Percentiles rank a stretch among this genome's conserved stretches.
These are phyloP conservation scores for Megaleporinus macrocephalus DNA, from an alignment of 2,113 vertebrate genomes.

Conservation along the genomic window DNA sequence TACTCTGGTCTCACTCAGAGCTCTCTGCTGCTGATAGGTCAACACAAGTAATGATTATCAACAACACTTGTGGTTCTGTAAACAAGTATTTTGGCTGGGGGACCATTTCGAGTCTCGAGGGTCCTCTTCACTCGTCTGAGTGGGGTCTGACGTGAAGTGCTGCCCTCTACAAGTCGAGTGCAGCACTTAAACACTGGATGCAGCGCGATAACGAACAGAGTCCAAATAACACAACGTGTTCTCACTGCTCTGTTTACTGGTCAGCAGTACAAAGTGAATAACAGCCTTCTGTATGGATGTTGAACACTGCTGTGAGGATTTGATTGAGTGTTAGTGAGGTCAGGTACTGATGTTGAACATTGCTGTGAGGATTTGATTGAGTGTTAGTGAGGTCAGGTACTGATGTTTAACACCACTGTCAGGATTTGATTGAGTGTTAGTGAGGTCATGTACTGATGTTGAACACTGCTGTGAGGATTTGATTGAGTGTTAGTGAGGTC, in stretches of 20 bases:
- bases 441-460: no score
- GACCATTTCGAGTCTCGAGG: not conserved
- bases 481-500: no score
- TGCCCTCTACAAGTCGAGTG: not conserved
- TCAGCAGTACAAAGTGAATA: not conserved
- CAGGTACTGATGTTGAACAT: no score
- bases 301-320: no score
- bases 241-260: not conserved
- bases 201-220: not conserved
- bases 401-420: no score
- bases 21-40: not conserved
- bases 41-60: not conserved
- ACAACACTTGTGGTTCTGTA: conserved; percentile 7
- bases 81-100: conserved; percentile 9
- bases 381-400: no score
- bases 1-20: not conserved
- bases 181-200: not conserved
- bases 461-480: no score
- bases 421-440: no score
- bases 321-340: no score
- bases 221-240: not conserved
- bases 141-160: conserved; percentile 1
- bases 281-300: no score
- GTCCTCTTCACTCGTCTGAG: conserved; percentile 7
- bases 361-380: no score